These are phyloP conservation scores for Catharus fuscescens DNA, from an alignment of 2,113 vertebrate genomes.

Conservation along the genomic window DNA sequence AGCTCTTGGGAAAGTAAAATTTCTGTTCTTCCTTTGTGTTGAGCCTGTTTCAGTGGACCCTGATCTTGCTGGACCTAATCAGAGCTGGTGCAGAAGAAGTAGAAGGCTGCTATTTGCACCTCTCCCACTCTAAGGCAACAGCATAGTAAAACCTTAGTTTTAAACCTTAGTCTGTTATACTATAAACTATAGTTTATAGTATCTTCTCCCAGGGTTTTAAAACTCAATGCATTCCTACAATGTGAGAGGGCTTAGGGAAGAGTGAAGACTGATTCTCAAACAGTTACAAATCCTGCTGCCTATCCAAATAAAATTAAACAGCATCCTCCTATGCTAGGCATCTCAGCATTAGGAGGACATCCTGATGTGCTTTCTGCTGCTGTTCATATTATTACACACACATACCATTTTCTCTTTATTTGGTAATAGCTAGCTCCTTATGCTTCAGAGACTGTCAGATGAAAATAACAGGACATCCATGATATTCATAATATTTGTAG, in stretches of 20 bases:
- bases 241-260: neutral
- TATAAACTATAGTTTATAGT: neutral
- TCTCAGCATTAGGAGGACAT: neutral
- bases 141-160: neutral
- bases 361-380: neutral
- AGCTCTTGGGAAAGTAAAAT: neutral
- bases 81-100: neutral
- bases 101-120: neutral
- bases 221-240: neutral
- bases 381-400: neutral
- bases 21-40: neutral
- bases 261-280: neutral
- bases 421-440: neutral
- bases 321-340: neutral
- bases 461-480: neutral
- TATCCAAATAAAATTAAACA: neutral
- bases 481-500: neutral
- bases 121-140: neutral
- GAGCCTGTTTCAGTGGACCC: neutral
- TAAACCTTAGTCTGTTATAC: too few relatives aligned
- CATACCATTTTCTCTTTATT: accelerated
- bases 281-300: neutral
- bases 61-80: neutral
- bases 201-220: neutral
- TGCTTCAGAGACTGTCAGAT: neutral